Evolutionary conservation across 2,113 vertebrate species (phyloP).

Genomic region (Cervus canadensis): DNA sequence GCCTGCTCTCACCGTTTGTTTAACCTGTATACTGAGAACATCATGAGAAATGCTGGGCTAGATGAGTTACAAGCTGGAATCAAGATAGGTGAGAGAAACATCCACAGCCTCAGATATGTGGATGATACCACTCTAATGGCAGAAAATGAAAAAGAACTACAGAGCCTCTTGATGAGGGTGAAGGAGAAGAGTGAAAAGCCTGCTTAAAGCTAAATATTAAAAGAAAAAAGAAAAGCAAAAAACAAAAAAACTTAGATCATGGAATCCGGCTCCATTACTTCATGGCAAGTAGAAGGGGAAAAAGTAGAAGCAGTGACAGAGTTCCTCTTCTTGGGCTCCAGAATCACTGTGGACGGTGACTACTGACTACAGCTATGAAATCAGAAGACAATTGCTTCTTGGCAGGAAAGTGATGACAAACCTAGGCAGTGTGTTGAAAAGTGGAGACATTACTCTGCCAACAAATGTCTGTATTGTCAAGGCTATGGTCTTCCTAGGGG

Average conservation of each 20-base stretch:
- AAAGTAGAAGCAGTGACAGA: background rate
- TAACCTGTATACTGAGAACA: background rate
- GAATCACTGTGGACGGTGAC: background rate
- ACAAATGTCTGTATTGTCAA: background rate
- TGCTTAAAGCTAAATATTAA: background rate
- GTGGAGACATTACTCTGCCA: background rate
- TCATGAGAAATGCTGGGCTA: background rate
- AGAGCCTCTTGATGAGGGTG: background rate
- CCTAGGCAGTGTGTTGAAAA: background rate
- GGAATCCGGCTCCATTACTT: background rate
- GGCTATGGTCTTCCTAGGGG: background rate
- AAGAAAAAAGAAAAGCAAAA: background rate
- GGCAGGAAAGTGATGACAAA: background rate
- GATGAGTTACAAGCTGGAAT: background rate
- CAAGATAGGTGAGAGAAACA: background rate
- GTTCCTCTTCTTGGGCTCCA: background rate
- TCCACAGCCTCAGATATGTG: background rate
- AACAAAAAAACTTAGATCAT: background rate
- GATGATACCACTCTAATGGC: background rate
- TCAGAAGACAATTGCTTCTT: background rate
- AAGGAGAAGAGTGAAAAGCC: background rate
- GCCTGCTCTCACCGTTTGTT: background rate
- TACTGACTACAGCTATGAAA: rapidly evolving
- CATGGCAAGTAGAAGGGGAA: background rate
- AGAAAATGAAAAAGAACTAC: background rate